Base-by-base conservation (phyloP, 2,888 invertebrate genomes). In the Andricus curvator region DNA sequence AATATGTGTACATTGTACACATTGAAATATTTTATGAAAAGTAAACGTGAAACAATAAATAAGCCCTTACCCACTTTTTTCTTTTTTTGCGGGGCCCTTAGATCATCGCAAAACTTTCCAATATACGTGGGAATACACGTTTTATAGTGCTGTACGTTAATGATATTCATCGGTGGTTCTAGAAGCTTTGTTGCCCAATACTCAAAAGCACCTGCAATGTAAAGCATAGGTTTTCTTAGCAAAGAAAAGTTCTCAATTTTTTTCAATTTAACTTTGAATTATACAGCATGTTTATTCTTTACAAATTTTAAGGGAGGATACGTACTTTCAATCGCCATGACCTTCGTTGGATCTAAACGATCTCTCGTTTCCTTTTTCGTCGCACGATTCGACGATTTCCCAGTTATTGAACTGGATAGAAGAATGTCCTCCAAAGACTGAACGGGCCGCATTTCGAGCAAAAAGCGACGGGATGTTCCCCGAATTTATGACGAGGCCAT, bases 321-420 rank as follows among this genome's bases (percentile, higher is more conserved):
- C 70, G 4, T 29, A 65, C 65, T 29, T 65, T 65, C 8, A 65
- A 65, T 65, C 13, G 65, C 65, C 13, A 17, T 25, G 9, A 65
- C n/a, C 3, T 65, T 65, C 9, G 25, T 65, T 29, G 29, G 29
- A 29, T 65, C 65, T 17, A 65, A 29, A 6, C 65, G 65, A 29
- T 65, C n/a, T 65, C 65, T 65, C 1, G 2, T 65, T 65, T 65
- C 65, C 17, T 65, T 65, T 65, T 65, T 65, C 20, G 13, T 29
- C 29, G 65, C 65, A 29, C 65, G 25, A 29, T 65, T 65, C 25
- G 65, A 65, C 6, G 25, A 65, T 65, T 65, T 65, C 9, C 65
- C 15, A 11, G 65, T 65, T 25, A 65, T 29, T 13, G 65, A 65
- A 65, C 65, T 65, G 15, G 25, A 15, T 20, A 65, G 0, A 2